These are phyloP conservation scores for Trichoplusia ni DNA, from an alignment of 1,140 invertebrate species.

Conservation along the genomic window DNA sequence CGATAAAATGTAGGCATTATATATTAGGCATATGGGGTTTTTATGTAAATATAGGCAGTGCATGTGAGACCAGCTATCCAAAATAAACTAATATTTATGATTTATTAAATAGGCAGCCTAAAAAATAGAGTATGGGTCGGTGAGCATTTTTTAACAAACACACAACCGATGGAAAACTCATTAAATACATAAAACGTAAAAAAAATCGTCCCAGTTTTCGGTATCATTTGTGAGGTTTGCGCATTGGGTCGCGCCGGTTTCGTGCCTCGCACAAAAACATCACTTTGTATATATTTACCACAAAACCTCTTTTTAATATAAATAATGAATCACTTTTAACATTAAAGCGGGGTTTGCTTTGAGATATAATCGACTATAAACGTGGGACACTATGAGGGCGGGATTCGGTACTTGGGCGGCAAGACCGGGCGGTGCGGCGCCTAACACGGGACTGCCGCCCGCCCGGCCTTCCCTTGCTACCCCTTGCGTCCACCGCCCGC, in stretches of 20 bases:
- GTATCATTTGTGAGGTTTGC: slow-evolving; percentile 62
- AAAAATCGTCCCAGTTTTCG: slow-evolving; percentile 46
- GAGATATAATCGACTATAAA: slow-evolving; percentile 31
- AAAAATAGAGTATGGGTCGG: no score
- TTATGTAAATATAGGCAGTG: no score
- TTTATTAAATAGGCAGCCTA: no score
- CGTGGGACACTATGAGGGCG: slow-evolving; percentile 47
- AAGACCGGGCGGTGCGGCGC: slow-evolving; percentile 64
- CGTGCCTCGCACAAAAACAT: slow-evolving; percentile 52
- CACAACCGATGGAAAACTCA: neutral
- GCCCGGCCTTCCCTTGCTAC: slow-evolving; percentile 46
- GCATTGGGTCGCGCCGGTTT: slow-evolving; percentile 65
- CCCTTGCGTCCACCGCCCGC: slow-evolving; percentile 52
- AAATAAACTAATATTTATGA: no score
- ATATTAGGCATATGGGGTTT: no score
- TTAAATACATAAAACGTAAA: slow-evolving; percentile 29
- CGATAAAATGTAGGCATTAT: no score
- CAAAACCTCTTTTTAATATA: slow-evolving; percentile 31
- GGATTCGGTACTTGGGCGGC: slow-evolving; percentile 42
- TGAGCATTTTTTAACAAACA: no score
- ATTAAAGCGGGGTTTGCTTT: slow-evolving; percentile 3
- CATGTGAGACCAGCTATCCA: no score
- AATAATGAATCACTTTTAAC: slow-evolving; percentile 13
- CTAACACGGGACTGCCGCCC: slow-evolving; percentile 74
- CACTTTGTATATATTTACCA: slow-evolving; percentile 9